Percentiles rank a stretch among this genome's conserved stretches.
Conservation (phyloP, 2,113 vertebrate species). For the Ivindomyrus marchei region DNA sequence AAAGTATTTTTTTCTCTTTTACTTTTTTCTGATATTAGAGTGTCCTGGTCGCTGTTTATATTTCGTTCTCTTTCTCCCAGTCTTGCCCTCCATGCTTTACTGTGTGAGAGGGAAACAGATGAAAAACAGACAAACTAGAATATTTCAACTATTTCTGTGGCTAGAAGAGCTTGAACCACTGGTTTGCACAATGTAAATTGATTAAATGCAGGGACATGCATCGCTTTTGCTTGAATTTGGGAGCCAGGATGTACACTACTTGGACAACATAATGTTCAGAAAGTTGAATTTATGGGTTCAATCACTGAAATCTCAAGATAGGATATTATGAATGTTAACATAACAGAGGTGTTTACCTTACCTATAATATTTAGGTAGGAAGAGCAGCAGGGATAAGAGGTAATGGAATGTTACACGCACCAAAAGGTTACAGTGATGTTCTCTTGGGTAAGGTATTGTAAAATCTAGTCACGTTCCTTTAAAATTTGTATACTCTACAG, state of each 20-base stretch:
- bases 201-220: background rate
- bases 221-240: background rate
- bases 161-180: background rate
- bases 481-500: background rate
- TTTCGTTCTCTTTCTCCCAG: background rate
- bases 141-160: background rate
- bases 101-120: background rate
- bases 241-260: background rate
- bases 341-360: background rate
- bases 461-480: background rate
- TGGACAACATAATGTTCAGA: background rate
- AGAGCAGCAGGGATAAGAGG: background rate
- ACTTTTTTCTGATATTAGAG: background rate
- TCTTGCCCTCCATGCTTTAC: background rate
- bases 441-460: background rate
- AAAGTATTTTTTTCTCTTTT: background rate
- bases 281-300: background rate
- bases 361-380: background rate
- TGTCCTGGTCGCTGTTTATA: background rate
- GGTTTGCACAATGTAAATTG: background rate
- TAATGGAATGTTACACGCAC: background rate
- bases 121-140: conserved; percentile 1
- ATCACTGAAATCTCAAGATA: background rate
- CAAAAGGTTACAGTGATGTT: background rate
- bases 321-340: background rate